Conservation (phyloP, 1,140 invertebrate genomes). For the Drosophila pseudoananassae region DNA sequence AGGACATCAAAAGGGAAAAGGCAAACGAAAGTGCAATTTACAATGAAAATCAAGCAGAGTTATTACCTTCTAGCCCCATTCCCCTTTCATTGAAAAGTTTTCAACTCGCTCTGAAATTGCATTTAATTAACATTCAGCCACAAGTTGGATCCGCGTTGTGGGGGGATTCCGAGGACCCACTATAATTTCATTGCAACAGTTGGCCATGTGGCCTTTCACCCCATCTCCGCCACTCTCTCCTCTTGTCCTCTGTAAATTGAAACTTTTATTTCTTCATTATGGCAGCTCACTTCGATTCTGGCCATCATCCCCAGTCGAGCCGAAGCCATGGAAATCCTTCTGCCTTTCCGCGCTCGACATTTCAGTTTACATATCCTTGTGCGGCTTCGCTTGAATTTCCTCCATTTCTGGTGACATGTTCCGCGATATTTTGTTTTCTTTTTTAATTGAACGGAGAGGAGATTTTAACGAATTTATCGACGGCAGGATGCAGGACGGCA, state of each 20-base stretch:
- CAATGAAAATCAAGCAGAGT: slow-evolving; percentile 1
- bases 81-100: slow-evolving; percentile 4
- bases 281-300: slow-evolving; percentile 20
- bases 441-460: slow-evolving; percentile 47
- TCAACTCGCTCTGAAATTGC: slow-evolving; percentile 9
- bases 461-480: slow-evolving; percentile 57
- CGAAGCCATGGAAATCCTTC: slow-evolving; percentile 2
- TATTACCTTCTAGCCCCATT: background rate
- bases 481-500: slow-evolving; percentile 14
- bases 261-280: slow-evolving; percentile 41
- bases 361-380: slow-evolving; percentile 37
- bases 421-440: slow-evolving; percentile 21
- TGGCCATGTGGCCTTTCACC: slow-evolving; percentile 1
- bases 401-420: slow-evolving; percentile 24
- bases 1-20: background rate
- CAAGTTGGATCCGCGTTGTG: slow-evolving; percentile 10
- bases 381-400: slow-evolving; percentile 27
- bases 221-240: background rate
- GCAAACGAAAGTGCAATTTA: slow-evolving; percentile 19
- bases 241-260: slow-evolving; percentile 2
- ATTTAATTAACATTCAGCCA: slow-evolving; percentile 39
- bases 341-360: slow-evolving; percentile 32
- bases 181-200: slow-evolving; percentile 34
- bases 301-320: background rate
- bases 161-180: background rate